Base-by-base conservation (phyloP, 2,888 invertebrate species). In the Zootermopsis nevadensis region DNA sequence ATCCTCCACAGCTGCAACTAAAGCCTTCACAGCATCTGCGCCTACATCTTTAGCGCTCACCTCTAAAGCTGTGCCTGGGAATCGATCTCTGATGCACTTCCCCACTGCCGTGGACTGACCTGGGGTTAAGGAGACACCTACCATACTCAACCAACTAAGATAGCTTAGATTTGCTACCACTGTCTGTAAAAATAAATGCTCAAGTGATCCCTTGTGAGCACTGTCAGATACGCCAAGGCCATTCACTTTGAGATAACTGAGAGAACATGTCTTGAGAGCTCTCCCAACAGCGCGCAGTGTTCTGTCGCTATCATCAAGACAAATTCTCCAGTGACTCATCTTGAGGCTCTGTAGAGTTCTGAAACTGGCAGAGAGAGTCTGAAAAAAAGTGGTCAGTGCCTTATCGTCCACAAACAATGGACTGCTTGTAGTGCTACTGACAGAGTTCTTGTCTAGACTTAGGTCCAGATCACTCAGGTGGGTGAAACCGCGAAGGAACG, bases 391-490 rank as follows among this genome's bases (percentile, higher is more conserved):
- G 38, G 90, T 87, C 48, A 91, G 87, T 72, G 89, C 89, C 85
- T 90, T 91, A 86, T 91, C 91, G 87, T 91, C 90, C 67, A 90
- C 86, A 84, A 91, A 90, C 84, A 90, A 88, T 69, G 89, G 89
- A 48, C 83, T 84, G 24, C 81, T 82, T 81, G 88, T 88, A 48
- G 87, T 86, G 24, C 89, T 88, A 10, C 89, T 89, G 81, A 89
- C 87, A 2, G 90, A 89, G 2, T 90, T 90, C 83, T 90, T 89
- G 86, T 91, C 90, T 81, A 91, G 88, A 24, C 91, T 91, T 31
- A 91, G 87, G 86, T 91, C 91, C 33, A 91, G 88, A 86, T 91
- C 91, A 84, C 91, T 89, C 60, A 91, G 88, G 42, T 90, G 90
- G 22, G 90, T 90, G 86, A 91, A 91, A 19, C 91, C 91, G 2